These are phyloP conservation scores for Sialia sialis DNA, from an alignment of 2,113 vertebrate genomes.

Conservation along the genomic window DNA sequence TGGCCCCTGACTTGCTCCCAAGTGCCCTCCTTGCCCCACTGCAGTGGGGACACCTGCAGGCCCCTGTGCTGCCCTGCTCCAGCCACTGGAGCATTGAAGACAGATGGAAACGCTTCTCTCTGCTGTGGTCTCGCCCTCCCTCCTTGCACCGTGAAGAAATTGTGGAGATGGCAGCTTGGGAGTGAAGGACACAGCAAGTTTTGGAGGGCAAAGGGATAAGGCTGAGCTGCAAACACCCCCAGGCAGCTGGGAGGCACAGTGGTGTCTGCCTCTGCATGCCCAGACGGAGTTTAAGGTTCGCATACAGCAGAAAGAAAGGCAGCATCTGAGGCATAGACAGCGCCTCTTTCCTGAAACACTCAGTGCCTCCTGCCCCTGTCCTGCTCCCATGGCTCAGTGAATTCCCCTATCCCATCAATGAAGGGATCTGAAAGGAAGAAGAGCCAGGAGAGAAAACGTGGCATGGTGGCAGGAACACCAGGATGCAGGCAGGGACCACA, in stretches of 20 bases:
- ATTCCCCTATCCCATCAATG: too few species aligned
- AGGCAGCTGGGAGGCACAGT: fast-evolving
- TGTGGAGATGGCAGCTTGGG: background rate
- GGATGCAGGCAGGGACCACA: background rate
- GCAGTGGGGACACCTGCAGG: background rate
- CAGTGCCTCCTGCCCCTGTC: background rate
- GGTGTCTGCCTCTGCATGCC: background rate
- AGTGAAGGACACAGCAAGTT: background rate
- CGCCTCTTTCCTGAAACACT: background rate
- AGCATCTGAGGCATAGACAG: background rate
- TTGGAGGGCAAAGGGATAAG: background rate
- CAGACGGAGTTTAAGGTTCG: background rate
- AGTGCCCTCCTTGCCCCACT: fast-evolving
- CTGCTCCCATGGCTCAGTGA: background rate
- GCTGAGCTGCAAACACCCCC: background rate
- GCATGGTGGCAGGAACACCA: background rate
- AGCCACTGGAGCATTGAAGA: background rate
- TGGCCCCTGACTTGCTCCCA: background rate
- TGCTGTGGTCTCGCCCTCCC: background rate
- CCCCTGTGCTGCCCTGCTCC: background rate
- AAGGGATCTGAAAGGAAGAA: background rate
- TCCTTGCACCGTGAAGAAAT: background rate
- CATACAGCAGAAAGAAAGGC: background rate
- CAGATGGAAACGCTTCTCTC: background rate
- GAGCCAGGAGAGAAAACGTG: background rate